Conservation (phyloP, 2,797 vertebrate genomes). For the Pristis pectinata region DNA sequence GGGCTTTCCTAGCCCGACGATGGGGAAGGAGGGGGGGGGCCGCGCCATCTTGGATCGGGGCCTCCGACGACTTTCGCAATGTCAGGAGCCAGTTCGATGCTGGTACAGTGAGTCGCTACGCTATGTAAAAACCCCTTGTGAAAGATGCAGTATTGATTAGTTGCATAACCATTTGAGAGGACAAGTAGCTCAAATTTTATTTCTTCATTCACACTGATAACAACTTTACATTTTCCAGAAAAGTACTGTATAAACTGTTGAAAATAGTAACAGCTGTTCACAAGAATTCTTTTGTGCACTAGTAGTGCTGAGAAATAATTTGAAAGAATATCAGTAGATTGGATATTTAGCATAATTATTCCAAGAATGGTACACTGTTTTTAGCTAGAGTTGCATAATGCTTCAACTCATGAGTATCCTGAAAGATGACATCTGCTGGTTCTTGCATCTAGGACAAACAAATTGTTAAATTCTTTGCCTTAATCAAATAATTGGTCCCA, state of each 20-base stretch:
- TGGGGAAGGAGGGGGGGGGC: no score
- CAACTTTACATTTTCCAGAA: background rate
- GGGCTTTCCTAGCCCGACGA: no score
- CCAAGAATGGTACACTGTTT: background rate
- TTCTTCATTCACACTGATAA: background rate
- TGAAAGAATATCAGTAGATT: background rate
- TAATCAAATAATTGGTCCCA: background rate
- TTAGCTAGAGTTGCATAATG: background rate
- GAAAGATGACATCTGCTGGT: background rate
- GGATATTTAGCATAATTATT: background rate
- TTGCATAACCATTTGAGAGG: background rate
- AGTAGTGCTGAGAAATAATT: background rate
- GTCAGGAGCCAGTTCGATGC: no score
- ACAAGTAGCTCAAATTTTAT: background rate
- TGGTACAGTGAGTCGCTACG: no score
- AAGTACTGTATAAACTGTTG: no score
- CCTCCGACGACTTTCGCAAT: no score
- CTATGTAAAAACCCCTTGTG: background rate
- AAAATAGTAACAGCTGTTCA: background rate
- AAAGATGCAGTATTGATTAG: no score
- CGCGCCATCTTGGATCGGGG: no score
- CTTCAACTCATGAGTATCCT: background rate
- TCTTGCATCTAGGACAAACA: background rate
- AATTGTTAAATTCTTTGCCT: background rate
- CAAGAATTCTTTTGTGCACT: background rate